Evolutionary conservation across 2,113 vertebrate genomes (phyloP).

Genomic region (Dolichotis patagonum): DNA sequence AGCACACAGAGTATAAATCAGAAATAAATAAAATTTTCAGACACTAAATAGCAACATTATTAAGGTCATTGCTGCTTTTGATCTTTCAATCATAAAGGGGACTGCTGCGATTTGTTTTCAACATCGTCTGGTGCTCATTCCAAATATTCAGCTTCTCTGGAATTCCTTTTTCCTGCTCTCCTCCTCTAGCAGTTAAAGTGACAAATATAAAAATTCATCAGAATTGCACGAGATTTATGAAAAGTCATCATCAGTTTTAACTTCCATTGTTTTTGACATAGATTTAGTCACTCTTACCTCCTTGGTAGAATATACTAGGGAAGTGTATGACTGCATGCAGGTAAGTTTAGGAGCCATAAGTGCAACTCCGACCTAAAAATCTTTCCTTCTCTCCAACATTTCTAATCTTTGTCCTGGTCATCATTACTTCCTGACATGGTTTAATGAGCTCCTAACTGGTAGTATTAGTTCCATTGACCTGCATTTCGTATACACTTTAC

Average conservation of each 20-base stretch:
- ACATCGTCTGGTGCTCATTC: background rate
- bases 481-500: background rate
- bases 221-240: background rate
- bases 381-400: background rate
- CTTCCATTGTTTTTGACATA: background rate
- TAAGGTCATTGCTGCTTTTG: background rate
- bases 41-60: background rate
- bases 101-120: background rate
- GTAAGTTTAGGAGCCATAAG: background rate
- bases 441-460: background rate
- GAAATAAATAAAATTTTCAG: constrained; percentile 4
- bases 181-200: background rate
- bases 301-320: background rate
- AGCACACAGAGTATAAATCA: background rate
- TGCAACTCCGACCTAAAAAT: background rate
- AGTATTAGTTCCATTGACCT: background rate
- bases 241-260: background rate
- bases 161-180: background rate
- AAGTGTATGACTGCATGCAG: background rate
- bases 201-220: background rate
- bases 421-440: background rate
- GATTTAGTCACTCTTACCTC: background rate
- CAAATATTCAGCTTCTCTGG: background rate
- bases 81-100: background rate
- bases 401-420: background rate